Evolutionary conservation across 2,797 vertebrate genomes (phyloP).

Genomic region (Esox lucius): DNA sequence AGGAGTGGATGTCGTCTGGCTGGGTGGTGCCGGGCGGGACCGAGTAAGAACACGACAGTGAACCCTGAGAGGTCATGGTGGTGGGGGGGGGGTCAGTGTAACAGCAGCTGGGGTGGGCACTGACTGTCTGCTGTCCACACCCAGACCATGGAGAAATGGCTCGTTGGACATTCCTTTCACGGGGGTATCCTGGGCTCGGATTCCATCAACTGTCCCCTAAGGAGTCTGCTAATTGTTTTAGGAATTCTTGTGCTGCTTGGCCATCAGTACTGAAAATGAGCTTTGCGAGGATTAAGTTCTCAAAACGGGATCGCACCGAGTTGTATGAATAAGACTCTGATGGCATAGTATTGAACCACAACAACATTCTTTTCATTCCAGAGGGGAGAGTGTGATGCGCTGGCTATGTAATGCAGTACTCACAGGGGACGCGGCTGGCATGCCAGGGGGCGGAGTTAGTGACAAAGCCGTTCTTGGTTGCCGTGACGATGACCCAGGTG

Average conservation of each 20-base stretch:
- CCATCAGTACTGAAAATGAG: neutral
- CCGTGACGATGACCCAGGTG: slow-evolving; percentile 82
- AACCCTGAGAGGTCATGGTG: neutral
- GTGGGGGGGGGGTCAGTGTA: neutral
- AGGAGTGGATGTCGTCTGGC: neutral
- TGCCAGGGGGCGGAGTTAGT: slow-evolving; percentile 84
- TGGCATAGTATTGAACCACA: neutral
- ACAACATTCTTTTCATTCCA: neutral
- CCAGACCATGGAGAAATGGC: neutral
- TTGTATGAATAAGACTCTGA: neutral
- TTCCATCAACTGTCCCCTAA: neutral
- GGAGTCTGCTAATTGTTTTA: neutral
- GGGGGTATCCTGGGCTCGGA: neutral
- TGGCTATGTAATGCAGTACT: slow-evolving; percentile 55
- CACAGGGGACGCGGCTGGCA: slow-evolving; percentile 81
- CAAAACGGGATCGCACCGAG: neutral
- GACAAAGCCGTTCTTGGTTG: slow-evolving; percentile 77
- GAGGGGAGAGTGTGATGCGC: neutral
- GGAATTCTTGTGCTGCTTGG: neutral
- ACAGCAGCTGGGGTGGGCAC: neutral
- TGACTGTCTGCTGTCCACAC: neutral
- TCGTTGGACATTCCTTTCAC: neutral
- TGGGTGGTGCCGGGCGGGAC: neutral
- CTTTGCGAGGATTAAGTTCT: neutral
- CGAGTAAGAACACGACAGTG: neutral